A percentile compares a stretch with the other conserved stretches of the same genome.
Evolutionary conservation across 2,797 vertebrate species (phyloP).

Genomic region (Pelobates cultripes): DNA sequence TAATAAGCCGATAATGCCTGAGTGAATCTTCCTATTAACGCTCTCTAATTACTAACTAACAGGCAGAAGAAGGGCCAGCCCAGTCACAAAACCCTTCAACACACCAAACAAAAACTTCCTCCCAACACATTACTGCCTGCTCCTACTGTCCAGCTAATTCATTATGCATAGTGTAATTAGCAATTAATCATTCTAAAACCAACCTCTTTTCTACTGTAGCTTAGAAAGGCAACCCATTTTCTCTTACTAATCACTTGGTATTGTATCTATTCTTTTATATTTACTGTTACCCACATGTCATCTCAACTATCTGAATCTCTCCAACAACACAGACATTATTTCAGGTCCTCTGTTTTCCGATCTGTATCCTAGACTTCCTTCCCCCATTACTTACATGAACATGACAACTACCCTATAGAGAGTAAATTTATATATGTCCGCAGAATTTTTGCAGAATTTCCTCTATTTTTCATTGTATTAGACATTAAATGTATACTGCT

Average conservation of each 20-base stretch:
- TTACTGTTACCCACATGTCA: too few relatives aligned
- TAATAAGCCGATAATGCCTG: not conserved
- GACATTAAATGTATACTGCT: too few relatives aligned
- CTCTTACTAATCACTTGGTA: not conserved
- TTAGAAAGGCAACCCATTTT: not conserved
- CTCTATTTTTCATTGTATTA: too few relatives aligned
- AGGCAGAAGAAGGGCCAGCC: not conserved
- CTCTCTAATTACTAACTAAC: conserved; percentile 33
- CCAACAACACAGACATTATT: too few relatives aligned
- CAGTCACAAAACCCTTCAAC: conserved; percentile 1
- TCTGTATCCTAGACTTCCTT: too few relatives aligned
- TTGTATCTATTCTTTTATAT: too few relatives aligned
- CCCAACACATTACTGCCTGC: conserved; percentile 11
- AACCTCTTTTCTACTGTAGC: not conserved
- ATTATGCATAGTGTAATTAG: conserved; percentile 46
- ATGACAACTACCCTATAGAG: too few relatives aligned
- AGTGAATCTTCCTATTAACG: conserved; percentile 21
- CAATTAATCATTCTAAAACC: conserved; percentile 15
- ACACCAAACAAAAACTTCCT: conserved; percentile 39
- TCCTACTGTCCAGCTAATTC: conserved; percentile 10
- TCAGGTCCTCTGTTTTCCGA: too few relatives aligned
- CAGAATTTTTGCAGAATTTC: too few relatives aligned
- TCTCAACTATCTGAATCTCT: too few relatives aligned
- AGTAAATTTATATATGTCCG: too few relatives aligned
- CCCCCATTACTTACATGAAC: too few relatives aligned